A percentile compares a stretch with the other conserved stretches of the same genome.
Conservation (phyloP, 2,113 vertebrate genomes). For the Eulemur rufifrons region DNA sequence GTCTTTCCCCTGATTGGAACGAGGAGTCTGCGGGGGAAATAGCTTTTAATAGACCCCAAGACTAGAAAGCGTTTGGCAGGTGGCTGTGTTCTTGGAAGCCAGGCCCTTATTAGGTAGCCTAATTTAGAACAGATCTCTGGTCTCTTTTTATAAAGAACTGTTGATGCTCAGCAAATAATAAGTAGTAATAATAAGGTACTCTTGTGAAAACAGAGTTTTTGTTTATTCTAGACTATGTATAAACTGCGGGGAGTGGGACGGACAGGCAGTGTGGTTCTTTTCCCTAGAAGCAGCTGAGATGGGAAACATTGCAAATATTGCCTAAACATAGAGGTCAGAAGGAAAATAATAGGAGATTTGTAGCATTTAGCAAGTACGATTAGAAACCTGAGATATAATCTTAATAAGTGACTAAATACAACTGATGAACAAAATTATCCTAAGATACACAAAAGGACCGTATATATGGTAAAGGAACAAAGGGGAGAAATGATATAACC, state of each 20-base stretch:
- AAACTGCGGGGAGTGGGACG: fast-evolving
- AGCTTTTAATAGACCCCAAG: constrained; percentile 28
- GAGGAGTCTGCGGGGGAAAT: background rate
- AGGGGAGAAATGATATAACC: background rate
- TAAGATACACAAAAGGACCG: background rate
- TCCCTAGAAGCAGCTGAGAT: background rate
- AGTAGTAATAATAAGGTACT: constrained; percentile 51
- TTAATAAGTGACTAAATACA: background rate
- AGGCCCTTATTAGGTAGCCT: constrained; percentile 31
- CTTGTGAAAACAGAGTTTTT: constrained; percentile 49
- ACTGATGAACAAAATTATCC: background rate
- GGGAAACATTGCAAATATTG: background rate
- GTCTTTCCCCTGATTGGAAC: background rate
- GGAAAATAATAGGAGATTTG: background rate
- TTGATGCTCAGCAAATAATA: constrained; percentile 47
- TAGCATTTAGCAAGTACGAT: background rate
- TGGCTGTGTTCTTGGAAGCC: background rate
- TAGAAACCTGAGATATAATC: background rate
- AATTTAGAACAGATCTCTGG: constrained; percentile 28
- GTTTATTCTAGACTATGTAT: constrained; percentile 58
- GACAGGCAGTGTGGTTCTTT: background rate
- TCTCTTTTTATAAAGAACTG: constrained; percentile 49
- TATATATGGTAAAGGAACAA: background rate
- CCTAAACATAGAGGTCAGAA: background rate
- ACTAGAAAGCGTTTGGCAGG: constrained; percentile 45